Evolutionary conservation across 2,797 vertebrate genomes (phyloP), one percentile per base, ranked within the genome.

Genomic region (Luscinia megarhynchos): DNA sequence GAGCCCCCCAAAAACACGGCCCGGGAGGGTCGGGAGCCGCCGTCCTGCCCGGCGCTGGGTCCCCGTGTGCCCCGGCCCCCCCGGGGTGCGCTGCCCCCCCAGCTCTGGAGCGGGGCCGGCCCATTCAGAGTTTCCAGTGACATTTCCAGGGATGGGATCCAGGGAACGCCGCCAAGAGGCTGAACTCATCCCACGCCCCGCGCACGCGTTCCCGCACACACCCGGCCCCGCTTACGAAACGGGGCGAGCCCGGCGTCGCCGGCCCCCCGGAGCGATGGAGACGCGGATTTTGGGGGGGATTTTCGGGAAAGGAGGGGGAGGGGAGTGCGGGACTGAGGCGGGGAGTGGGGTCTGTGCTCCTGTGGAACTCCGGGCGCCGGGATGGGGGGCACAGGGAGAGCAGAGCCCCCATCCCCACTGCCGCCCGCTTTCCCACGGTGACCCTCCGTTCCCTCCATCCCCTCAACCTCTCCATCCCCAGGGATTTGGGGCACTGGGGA

Each of bases 101-200:
- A 50, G 63, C 40, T 70, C 87, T 62, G 90, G 76, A 86, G 84
- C 61, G 3, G 80, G 68, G 43, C 90, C 75, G 85, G 93, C 88
- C 93, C 93, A 80, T 94, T 94, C 95, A 87, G 70, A 91, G 93
- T 91, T 94, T 93, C 93, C 93, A 93, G 91, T 89, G 93, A 87
- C 95, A 91, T 87, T 95, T 93, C 93, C 95, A 93, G 93, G 95
- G 89, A 36, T 15, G 83, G 36, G 93, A 93, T 90, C 94, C 92
- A 93, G 90, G 82, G 90, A 87, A 36, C 0, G 5, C 64, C 17
- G 90, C 85, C 79, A 93, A 59, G 88, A 54, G 67, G 88, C 83
- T 82, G 95, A 89, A 84, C 94, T 93, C 88, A 87, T 91, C 92
- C 94, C 88, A 86, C 92, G 75, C 34, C 79, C 87, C 78, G 78